Evolutionary conservation across 2,888 invertebrate genomes (phyloP), one percentile per base, ranked within the genome.

Genomic region (Nudaria mundana): DNA sequence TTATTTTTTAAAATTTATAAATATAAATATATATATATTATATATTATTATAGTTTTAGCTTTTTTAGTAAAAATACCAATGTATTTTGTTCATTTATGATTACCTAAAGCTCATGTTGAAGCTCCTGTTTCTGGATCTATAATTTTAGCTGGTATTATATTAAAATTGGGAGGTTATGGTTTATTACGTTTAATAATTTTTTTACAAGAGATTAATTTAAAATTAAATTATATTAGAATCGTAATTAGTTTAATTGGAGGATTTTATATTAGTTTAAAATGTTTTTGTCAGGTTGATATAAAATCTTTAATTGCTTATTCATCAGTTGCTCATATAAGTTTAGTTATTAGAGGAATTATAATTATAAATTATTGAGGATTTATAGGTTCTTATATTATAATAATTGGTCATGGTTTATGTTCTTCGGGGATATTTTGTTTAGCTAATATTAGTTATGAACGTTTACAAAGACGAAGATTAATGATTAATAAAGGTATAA

Each of bases 111-210:
- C n/a, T n/a, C n/a, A n/a, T n/a, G n/a, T n/a, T n/a, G n/a, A n/a
- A n/a, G n/a, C n/a, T n/a, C n/a, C n/a, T n/a, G n/a, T n/a, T n/a
- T n/a, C n/a, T n/a, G n/a, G n/a, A n/a, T n/a, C n/a, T n/a, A n/a
- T n/a, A n/a, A n/a, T n/a, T n/a, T n/a, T n/a, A 79, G 94, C 93
- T 0, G 93, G 92, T 0, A 81, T 94, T 77, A 90, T 94, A 65
- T 87, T 94, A 79, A 94, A 94, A 70, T 89, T 94, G 81, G 94
- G 94, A 0, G 92, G 93, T 0, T 94, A 93, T 86, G 93, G 93
- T 0, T 56, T 94, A 63, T 73, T 93, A 43, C 93, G 93, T 0
- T 53, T 91, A 59, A 71, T 91, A 71, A 53, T 66, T 54, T 64
- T 91, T 77, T 77, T 91, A 63, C 71, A 82, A 36, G 60, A 68